Conservation (phyloP, 2,797 vertebrate genomes). For the Vultur gryphus region DNA sequence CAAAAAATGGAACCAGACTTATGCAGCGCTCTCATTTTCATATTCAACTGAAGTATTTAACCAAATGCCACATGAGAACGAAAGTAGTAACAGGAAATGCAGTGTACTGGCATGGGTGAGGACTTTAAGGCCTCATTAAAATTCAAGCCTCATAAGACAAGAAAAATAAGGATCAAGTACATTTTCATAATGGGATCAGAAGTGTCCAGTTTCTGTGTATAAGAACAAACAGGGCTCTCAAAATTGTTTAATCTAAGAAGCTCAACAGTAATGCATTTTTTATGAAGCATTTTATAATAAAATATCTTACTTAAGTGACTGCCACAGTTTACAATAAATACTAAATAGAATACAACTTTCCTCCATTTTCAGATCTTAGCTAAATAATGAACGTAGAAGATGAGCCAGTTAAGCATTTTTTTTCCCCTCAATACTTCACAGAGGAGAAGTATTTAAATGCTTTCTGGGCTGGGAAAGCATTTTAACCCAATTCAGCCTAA, state of each 20-base stretch:
- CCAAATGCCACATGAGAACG: not conserved
- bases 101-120: not conserved
- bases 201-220: not conserved
- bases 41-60: not conserved
- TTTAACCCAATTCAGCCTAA: not conserved
- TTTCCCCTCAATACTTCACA: not conserved
- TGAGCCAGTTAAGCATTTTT: not conserved
- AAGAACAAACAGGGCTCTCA: not conserved
- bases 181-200: slow-evolving; percentile 7
- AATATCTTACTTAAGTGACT: not conserved
- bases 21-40: not conserved
- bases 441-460: not conserved
- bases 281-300: not conserved
- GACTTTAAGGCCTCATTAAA: not conserved
- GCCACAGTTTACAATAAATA: not conserved
- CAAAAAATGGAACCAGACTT: not conserved
- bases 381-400: not conserved
- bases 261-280: not conserved
- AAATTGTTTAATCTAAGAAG: not conserved
- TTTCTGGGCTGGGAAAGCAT: not conserved
- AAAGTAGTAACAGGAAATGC: not conserved
- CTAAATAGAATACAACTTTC: not conserved
- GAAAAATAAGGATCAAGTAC: slow-evolving; percentile 3
- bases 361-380: not conserved
- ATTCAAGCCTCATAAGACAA: not conserved